phyloP scores from a whole-genome alignment of 2,888 invertebrate species.

The Tholera decimalis region DNA sequence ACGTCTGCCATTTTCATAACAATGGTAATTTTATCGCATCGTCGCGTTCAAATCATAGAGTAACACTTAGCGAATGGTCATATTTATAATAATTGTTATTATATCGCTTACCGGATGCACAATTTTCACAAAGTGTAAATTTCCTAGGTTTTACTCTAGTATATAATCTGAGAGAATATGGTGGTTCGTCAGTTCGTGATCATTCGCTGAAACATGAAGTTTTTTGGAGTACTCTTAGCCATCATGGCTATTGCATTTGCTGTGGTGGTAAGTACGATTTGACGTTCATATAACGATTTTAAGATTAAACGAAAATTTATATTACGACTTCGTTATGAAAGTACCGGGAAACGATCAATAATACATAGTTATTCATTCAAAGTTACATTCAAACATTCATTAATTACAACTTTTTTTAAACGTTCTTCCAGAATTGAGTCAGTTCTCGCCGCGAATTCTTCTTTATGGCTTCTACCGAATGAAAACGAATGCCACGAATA shows the following conservation, averaged over 20 bases:
- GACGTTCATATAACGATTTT: not conserved
- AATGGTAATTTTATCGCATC: constrained; percentile 48
- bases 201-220: constrained; percentile 75
- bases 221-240: constrained; percentile 75
- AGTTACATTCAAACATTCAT: no score
- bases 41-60: constrained; percentile 33
- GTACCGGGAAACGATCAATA: no score
- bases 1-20: not conserved
- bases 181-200: constrained; percentile 27
- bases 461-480: no score
- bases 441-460: no score
- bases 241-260: constrained; percentile 79
- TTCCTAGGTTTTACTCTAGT: constrained; percentile 15
- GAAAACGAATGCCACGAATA: no score
- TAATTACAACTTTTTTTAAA: no score
- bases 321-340: no score
- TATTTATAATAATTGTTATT: constrained; percentile 53
- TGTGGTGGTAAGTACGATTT: constrained; percentile 77
- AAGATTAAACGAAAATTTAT: no score
- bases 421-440: no score
- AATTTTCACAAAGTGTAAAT: constrained; percentile 33
- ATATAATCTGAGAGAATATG: constrained; percentile 35
- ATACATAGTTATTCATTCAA: no score
- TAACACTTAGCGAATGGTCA: constrained; percentile 25
- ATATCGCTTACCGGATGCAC: constrained; percentile 46